Evolutionary conservation across 2,797 vertebrate genomes (phyloP), one percentile per base, ranked within the genome.

Genomic region (Choloepus didactylus): DNA sequence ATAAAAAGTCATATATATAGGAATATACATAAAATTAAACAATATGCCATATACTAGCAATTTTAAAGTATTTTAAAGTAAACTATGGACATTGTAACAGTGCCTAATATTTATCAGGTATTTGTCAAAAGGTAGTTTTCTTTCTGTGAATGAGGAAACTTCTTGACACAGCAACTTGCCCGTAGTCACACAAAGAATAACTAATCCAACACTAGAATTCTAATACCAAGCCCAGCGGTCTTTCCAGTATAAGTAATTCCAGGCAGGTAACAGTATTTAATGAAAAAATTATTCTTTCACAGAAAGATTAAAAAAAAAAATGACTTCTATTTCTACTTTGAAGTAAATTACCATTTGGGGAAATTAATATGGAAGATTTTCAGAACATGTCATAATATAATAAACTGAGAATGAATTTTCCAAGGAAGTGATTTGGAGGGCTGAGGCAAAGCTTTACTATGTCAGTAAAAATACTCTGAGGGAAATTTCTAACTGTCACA

Each of bases 331-430:
- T 82, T 88, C 56, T 27, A 72, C 27, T 89, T 94, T 81, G 67
- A 93, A 95, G 67, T 70, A 88, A 87, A 35, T 14, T 75, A 79
- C 7, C 38, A 75, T 67, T 82, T 82, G 23, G 16, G 11, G 38
- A 94, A 82, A 85, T 76, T 70, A 73, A 70, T 44, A 66, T n/a
- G 25, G 51, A 86, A 90, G 59, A 69, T 46, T 93, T 85, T 87
- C 27, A 95, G 81, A 94, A 84, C 75, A 35, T 87, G 27, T 23
- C 15, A 35, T 35, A 35, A 35, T 35, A 44, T 76, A 87, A 25
- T 79, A 54, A 90, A 93, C 15, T 31, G 31, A 95, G 86, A 93
- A 79, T 62, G 82, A n/a, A 90, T 87, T 79, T 83, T 90, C n/a
- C 25, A 96, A 91, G n/a, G 60, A 87, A 73, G 21, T 64, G 6